Conservation (phyloP, 2,888 invertebrate species). For the Subacronicta megacephala region DNA sequence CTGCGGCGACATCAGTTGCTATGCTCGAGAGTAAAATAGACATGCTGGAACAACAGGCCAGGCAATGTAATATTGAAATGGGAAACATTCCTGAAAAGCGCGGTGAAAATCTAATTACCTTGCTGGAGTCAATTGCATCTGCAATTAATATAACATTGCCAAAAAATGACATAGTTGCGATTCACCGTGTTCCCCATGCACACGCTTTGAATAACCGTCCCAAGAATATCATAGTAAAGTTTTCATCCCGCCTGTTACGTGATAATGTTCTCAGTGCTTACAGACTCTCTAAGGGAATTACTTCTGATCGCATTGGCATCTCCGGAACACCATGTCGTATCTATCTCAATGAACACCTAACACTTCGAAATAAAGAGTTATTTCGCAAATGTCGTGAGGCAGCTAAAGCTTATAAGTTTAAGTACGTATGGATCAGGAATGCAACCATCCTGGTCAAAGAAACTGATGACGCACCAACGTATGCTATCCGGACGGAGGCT, state of each 20-base stretch:
- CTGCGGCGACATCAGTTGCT: no score
- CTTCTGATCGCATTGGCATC: neutral
- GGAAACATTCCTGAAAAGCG: constrained; percentile 10
- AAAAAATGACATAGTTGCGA: neutral
- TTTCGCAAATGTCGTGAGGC: no score
- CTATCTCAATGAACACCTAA: neutral
- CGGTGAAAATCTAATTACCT: constrained; percentile 2
- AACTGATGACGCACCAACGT: no score
- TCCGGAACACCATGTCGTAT: neutral
- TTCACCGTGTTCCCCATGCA: constrained; percentile 13
- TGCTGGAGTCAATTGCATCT: constrained; percentile 2
- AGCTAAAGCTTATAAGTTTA: no score
- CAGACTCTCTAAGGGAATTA: neutral
- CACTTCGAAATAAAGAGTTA: no score
- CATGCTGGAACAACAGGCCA: constrained; percentile 7
- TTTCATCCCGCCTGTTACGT: neutral
- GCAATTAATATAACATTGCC: constrained; percentile 1
- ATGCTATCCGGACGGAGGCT: no score
- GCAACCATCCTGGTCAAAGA: no score
- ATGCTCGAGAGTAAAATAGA: constrained; percentile 12
- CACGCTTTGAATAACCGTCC: constrained; percentile 1
- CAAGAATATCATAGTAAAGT: constrained; percentile 10
- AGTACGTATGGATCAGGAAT: no score
- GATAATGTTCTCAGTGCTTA: constrained; percentile 5
- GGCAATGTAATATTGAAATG: constrained; percentile 14